These are phyloP conservation scores for Melipona beecheii DNA, from an alignment of 2,888 invertebrate genomes.

Conservation along the genomic window DNA sequence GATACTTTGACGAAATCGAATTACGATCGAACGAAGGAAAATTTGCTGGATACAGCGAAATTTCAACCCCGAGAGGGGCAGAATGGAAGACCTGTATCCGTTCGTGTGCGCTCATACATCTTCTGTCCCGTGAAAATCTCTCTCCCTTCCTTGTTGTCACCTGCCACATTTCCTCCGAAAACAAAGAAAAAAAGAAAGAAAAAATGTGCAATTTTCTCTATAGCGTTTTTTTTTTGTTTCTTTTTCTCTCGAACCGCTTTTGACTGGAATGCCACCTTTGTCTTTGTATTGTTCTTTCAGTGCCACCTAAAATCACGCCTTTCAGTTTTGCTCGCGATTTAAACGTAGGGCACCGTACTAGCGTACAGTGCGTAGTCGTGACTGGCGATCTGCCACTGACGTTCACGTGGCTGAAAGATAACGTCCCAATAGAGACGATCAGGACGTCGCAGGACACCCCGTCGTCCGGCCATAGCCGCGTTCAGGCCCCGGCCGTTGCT, in stretches of 20 bases:
- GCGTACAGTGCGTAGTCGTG: conserved; percentile 87
- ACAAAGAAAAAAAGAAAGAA: background rate
- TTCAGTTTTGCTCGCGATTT: conserved; percentile 88
- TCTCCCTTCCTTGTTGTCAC: background rate
- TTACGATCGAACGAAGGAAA: background rate
- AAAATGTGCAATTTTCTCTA: conserved; percentile 41
- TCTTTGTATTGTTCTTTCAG: conserved; percentile 83
- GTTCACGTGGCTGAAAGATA: conserved; percentile 88
- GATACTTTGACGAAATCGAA: background rate
- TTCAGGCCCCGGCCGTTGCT: conserved; percentile 60
- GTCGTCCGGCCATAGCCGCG: conserved; percentile 70
- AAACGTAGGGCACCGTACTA: conserved; percentile 87
- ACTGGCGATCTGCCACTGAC: conserved; percentile 88
- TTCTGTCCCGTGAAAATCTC: background rate
- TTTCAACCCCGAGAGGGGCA: background rate
- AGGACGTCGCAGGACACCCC: conserved; percentile 74
- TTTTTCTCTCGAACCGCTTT: conserved; percentile 62
- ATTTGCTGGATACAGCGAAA: background rate
- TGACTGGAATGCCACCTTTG: conserved; percentile 76
- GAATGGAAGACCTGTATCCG: background rate
- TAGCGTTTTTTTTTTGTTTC: conserved; percentile 33
- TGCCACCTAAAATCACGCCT: conserved; percentile 88
- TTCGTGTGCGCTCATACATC: background rate
- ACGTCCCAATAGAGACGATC: conserved; percentile 83
- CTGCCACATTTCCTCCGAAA: background rate